Evolutionary conservation across 2,113 vertebrate genomes (phyloP), one percentile per base, ranked within the genome.

Genomic region (Potamarius usumacintae): DNA sequence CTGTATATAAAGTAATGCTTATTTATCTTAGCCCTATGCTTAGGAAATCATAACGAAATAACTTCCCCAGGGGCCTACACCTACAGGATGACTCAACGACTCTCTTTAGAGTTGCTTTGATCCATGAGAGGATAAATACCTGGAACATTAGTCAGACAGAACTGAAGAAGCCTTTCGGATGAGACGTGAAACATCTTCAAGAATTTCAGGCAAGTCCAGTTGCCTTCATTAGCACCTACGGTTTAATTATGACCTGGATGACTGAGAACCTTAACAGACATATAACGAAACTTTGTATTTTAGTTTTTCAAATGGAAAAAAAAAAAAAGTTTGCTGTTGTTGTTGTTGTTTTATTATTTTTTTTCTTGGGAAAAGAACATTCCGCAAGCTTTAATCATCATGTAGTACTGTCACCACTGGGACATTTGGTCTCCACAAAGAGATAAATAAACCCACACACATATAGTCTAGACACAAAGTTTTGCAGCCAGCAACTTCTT

Each of bases 301-400:
- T 17, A 34, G 7, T 50, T 74, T 74, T 71, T 17, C 27, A 18
- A 69, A 17, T 0, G 17, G 25, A 69, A 34, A 69, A 71, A n/a
- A n/a, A 14, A 71, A 34, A 71, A 7, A 7, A 17, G 22, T 7
- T 52, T 77, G 22, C n/a, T 77, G 9, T 53, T 52, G 22, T 53
- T 77, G 9, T 53, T 52, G 50, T 52, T 53, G 30, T 34, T 34
- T 1, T 34, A 2, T 34, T 11, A 10, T n/a, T 27, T 58, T 78
- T 58, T 30, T 80, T 80, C 34, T 58, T 17, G 15, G 53, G 78
- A 30, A 55, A 53, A 78, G 53, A 58, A 30, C 27, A 58, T 80
- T 80, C 78, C 78, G 34, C n/a, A 27, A 20, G 55, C 27, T 58
- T 80, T 80, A 80, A 57, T 80, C 78, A 80, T 58, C n/a, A 80